phyloP scores from a whole-genome alignment of 2,113 vertebrate genomes.

The Dicrurus megarhynchus region DNA sequence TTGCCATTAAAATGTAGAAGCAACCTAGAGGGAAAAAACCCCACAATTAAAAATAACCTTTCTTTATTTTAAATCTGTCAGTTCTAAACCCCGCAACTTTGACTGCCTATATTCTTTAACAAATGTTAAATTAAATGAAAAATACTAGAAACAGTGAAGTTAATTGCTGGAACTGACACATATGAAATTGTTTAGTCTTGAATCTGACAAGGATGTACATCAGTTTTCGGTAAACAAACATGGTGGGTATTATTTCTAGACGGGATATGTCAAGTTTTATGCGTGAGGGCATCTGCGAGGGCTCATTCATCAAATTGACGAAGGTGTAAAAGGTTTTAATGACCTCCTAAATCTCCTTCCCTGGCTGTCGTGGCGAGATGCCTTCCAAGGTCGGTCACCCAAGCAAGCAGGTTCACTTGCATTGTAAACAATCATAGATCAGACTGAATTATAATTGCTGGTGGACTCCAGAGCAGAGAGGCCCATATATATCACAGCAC shows the following conservation, averaged over 20 bases:
- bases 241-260: slow-evolving; percentile 33
- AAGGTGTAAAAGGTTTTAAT: slow-evolving; percentile 57
- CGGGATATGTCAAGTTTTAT: slow-evolving; percentile 25
- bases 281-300: accelerated
- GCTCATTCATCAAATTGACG: neutral
- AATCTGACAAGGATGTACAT: slow-evolving; percentile 19
- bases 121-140: slow-evolving; percentile 15
- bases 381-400: slow-evolving; percentile 39
- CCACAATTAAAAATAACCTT: neutral
- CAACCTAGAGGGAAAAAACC: neutral
- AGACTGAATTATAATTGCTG: slow-evolving; percentile 13
- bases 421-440: slow-evolving; percentile 46
- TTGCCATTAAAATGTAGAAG: neutral
- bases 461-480: neutral
- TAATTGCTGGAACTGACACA: neutral
- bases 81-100: neutral
- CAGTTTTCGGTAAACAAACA: slow-evolving; percentile 27
- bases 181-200: slow-evolving; percentile 35
- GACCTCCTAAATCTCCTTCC: slow-evolving; percentile 35
- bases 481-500: neutral
- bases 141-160: neutral
- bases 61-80: neutral
- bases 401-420: slow-evolving; percentile 31
- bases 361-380: neutral
- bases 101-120: neutral